Conservation (phyloP, 2,113 vertebrate genomes). For the Microtus oregoni region DNA sequence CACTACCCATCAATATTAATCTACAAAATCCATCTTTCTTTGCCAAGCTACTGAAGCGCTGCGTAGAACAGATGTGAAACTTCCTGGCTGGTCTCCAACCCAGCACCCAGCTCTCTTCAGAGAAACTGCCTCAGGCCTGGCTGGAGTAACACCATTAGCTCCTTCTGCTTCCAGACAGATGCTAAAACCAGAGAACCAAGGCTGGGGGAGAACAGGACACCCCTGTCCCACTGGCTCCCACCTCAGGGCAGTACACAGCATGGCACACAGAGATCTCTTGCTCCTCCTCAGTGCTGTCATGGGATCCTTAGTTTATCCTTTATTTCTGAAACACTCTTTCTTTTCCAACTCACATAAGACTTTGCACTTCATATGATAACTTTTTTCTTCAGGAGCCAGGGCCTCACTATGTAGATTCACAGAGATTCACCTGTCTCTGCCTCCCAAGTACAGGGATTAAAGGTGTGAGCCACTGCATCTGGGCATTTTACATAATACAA, state of each 20-base stretch:
- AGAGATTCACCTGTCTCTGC: neutral
- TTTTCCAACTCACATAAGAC: neutral
- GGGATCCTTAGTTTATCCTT: neutral
- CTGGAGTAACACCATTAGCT: neutral
- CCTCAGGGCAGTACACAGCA: neutral
- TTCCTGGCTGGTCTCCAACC: constrained; percentile 18
- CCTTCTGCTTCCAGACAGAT: constrained; percentile 24
- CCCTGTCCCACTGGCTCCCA: neutral
- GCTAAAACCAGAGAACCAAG: constrained; percentile 9
- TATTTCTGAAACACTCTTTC: neutral
- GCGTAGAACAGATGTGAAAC: constrained; percentile 41
- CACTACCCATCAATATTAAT: constrained; percentile 17
- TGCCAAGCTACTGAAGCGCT: constrained; percentile 41
- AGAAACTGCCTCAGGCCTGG: neutral
- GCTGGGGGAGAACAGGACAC: neutral
- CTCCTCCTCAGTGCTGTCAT: neutral
- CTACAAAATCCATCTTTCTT: constrained; percentile 37
- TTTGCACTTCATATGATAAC: constrained; percentile 36
- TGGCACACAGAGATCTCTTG: neutral
- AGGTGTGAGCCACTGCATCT: neutral
- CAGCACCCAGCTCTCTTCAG: neutral
- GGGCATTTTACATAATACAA: constrained; percentile 1
- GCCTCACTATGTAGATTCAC: neutral
- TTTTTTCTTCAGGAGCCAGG: neutral
- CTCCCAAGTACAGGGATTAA: neutral